Conservation (phyloP, 2,797 vertebrate genomes). For the Sebastes vulpes region DNA sequence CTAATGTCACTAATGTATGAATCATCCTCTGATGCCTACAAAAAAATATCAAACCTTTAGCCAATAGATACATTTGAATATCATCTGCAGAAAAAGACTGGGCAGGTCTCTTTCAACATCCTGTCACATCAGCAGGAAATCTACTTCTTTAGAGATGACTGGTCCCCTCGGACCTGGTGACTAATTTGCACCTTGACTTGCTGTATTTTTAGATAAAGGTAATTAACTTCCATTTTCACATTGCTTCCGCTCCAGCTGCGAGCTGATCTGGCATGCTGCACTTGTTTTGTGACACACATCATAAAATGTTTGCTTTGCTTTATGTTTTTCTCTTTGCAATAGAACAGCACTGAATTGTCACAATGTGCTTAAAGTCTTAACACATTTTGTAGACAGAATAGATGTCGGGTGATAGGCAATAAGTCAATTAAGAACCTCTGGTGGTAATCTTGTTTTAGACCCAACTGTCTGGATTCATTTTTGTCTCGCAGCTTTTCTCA, state of each 20-base stretch:
- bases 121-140: slow-evolving; percentile 49
- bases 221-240: slow-evolving; percentile 74
- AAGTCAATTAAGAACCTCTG: background rate
- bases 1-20: slow-evolving; percentile 97
- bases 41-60: slow-evolving; percentile 38
- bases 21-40: slow-evolving; percentile 94
- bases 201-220: slow-evolving; percentile 80
- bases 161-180: slow-evolving; percentile 30
- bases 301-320: background rate
- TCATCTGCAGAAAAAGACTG: background rate
- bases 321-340: background rate
- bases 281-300: background rate
- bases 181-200: slow-evolving; percentile 54
- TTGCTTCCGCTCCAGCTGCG: slow-evolving; percentile 58
- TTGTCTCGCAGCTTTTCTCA: background rate
- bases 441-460: background rate
- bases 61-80: slow-evolving; percentile 27
- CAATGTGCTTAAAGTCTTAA: background rate
- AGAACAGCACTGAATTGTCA: background rate
- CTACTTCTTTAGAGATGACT: slow-evolving; percentile 30
- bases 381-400: background rate
- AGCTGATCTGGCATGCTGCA: slow-evolving; percentile 10
- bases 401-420: background rate
- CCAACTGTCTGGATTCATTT: background rate
- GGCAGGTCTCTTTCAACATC: slow-evolving; percentile 49